phyloP scores from a whole-genome alignment of 2,113 vertebrate genomes.

The Rafetus swinhoei region DNA sequence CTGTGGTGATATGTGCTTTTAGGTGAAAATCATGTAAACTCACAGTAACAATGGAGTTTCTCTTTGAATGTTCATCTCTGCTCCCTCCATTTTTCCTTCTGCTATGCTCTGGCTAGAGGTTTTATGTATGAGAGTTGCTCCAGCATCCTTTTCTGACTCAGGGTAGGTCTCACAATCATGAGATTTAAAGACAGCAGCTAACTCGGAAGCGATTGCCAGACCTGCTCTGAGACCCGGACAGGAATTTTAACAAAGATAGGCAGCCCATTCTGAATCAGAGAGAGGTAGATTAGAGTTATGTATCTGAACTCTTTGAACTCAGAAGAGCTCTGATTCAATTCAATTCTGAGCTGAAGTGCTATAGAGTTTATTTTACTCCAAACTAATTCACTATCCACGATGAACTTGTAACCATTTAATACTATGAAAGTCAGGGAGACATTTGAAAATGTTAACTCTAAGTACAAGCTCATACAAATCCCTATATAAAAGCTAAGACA shows the following conservation, averaged over 20 bases:
- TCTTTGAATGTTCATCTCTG: conserved; percentile 38
- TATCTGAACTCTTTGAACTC: conserved; percentile 46
- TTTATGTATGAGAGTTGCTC: not conserved
- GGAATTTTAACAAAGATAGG: conserved; percentile 36
- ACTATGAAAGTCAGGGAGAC: not conserved
- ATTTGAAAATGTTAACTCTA: conserved; percentile 51
- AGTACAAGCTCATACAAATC: conserved; percentile 54
- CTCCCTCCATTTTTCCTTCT: conserved; percentile 38
- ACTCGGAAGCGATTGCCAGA: conserved; percentile 31
- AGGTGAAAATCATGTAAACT: conserved; percentile 39
- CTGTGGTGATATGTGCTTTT: conserved; percentile 47
- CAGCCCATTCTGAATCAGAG: conserved; percentile 44
- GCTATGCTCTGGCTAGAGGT: conserved; percentile 17
- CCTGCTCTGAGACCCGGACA: conserved; percentile 24
- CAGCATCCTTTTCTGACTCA: not conserved
- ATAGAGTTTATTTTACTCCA: conserved; percentile 24
- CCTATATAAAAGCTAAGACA: conserved; percentile 27
- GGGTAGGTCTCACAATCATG: not conserved
- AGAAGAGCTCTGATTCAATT: conserved; percentile 44
- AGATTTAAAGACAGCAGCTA: conserved; percentile 60
- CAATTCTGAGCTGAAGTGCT: conserved; percentile 10
- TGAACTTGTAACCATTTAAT: conserved; percentile 24
- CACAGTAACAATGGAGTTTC: not conserved
- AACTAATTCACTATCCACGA: conserved; percentile 9
- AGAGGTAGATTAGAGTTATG: conserved; percentile 44